Evolutionary conservation across 2,797 vertebrate genomes (phyloP), one percentile per base, ranked within the genome.

Genomic region (Tamandua tetradactyla): DNA sequence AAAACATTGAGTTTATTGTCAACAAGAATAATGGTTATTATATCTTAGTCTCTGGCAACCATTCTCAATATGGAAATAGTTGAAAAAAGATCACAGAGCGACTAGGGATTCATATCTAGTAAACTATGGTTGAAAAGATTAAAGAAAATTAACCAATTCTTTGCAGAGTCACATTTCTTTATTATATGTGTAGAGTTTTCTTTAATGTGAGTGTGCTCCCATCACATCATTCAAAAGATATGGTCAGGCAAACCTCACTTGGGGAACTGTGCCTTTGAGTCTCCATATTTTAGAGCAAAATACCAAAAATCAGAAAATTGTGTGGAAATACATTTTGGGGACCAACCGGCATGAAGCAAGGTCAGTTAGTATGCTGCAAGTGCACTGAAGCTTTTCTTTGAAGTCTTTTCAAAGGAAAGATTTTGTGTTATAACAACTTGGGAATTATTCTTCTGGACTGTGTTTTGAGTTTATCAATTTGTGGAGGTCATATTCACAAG

Each of bases 381-480:
- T 92, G 80, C 22, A 61, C 72, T 62, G 87, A 94, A 87, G 72
- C 93, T 97, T 93, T 64, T 85, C 96, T 96, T 94, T 97, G 94
- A 98, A 96, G 91, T 85, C 83, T 93, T 84, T 92, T 97, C 89
- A 93, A 95, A 95, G 93, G 84, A 87, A 72, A 92, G 14, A 4
- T 25, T 91, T 96, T 92, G 68, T 64, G 86, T 93, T 85, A 71
- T 27, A n/a, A 69, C 64, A 76, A 68, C 59, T 52, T 59, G 66
- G 23, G 5, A 52, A 4, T 75, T 92, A 59, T 49, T 91, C 91
- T 96, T 76, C 13, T 18, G 78, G 69, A 82, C 20, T 37, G 14
- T 69, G 15, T 61, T 95, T 93, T 87, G 64, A 89, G 61, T 91
- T 96, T 93, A 88, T 95, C 82, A 92, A 96, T 61, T 71, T 85